Percentiles rank a stretch among this genome's conserved stretches.
phyloP scores from a whole-genome alignment of 35 echinoderm and acorn worm species.

The Lytechinus pictus region DNA sequence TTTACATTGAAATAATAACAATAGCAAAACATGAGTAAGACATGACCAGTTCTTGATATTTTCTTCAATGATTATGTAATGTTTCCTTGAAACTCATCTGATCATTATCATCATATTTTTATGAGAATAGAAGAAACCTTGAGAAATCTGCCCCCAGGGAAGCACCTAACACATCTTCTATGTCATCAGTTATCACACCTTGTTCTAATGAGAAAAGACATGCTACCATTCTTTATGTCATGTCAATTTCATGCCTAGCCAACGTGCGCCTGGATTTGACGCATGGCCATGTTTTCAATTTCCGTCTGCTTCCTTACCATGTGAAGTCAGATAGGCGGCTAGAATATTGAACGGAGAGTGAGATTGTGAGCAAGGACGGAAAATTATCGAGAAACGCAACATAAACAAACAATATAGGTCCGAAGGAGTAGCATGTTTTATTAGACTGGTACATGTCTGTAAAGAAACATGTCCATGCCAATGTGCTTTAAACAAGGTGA shows the following conservation, averaged over 20 bases:
- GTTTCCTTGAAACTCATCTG: too few species aligned
- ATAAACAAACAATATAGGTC: conserved; percentile 7
- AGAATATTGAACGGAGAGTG: background rate
- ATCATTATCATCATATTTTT: too few species aligned
- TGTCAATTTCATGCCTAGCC: conserved; percentile 2
- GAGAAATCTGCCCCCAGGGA: background rate
- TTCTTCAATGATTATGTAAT: too few species aligned
- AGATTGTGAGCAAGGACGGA: background rate
- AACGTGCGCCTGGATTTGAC: background rate
- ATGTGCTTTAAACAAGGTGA: background rate
- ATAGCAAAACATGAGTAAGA: too few species aligned
- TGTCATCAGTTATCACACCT: conserved; percentile 18
- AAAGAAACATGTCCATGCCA: background rate
- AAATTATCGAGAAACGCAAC: background rate
- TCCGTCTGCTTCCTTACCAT: background rate
- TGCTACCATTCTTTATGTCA: conserved; percentile 12
- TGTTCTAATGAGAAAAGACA: background rate
- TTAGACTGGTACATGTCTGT: background rate
- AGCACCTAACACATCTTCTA: background rate
- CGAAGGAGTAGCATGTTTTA: background rate
- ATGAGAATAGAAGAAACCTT: too few species aligned
- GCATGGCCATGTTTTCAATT: conserved; percentile 17
- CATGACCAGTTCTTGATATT: too few species aligned
- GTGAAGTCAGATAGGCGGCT: background rate
- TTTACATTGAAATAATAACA: too few species aligned